A percentile compares a stretch with the other conserved stretches of the same genome.
Conservation (phyloP, 2,888 invertebrate species). For the Achlya flavicornis region DNA sequence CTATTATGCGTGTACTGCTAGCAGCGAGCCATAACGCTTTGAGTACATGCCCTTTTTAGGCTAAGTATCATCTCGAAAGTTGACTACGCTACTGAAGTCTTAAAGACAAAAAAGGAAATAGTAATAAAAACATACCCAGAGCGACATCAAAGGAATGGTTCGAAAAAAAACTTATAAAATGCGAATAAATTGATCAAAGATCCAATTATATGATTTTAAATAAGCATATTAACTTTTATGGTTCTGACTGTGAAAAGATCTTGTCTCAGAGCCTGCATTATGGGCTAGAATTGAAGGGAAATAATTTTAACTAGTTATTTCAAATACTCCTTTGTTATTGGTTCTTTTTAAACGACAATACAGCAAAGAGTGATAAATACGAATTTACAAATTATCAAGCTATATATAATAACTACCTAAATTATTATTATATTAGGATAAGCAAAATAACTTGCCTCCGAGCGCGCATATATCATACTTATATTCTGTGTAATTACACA, state of each 20-base stretch:
- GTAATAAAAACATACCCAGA: conserved; percentile 51
- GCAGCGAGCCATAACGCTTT: conserved; percentile 32
- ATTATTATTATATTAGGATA: no score
- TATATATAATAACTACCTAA: no score
- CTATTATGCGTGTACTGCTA: conserved; percentile 23
- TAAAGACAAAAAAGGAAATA: conserved; percentile 58
- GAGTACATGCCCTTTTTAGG: conserved; percentile 50
- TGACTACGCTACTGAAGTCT: conserved; percentile 45
- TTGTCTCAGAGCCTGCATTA: background rate
- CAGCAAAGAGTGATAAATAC: no score
- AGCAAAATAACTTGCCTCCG: no score
- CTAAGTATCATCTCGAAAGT: conserved; percentile 63
- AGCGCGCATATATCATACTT: no score
- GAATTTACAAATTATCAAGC: no score
- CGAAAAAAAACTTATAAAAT: background rate
- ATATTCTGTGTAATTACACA: no score
- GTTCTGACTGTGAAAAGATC: background rate
- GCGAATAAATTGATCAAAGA: background rate
- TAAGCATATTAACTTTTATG: background rate
- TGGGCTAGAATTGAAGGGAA: no score
- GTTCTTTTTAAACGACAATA: no score
- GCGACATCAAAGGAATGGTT: conserved; percentile 38
- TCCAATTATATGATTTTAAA: background rate
- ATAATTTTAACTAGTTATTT: no score
- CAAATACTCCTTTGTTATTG: no score